Base-by-base conservation (phyloP, 2,113 vertebrate species). In the Geothlypis trichas region DNA sequence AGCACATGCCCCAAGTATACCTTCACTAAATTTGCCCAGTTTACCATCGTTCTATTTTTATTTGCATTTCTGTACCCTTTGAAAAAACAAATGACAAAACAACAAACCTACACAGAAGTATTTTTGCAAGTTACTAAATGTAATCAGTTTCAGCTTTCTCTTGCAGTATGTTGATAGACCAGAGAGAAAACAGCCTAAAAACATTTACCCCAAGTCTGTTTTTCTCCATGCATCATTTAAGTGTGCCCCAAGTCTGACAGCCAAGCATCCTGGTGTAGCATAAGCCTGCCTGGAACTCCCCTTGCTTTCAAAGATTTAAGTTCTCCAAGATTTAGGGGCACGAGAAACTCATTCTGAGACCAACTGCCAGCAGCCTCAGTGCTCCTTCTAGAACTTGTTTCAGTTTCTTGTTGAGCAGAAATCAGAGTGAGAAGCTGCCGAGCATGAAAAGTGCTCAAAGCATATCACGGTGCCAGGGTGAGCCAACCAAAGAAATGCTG, bases 351-450 rank as follows among this genome's bases (percentile, higher is more conserved):
- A 93, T 96, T 93, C 88, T 58, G 92, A 94, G 93, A 95, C 77
- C 68, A 81, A 96, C 90, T n/a, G 86, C 76, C 88, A 65, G 73
- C 78, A 90, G 90, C 54, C 55, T 88, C 54, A 13, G n/a, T 90
- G 90, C 88, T 96, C 92, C 90, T 87, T 86, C 93, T 94, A 94
- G 85, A 96, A 86, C 46, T 90, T 49, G 88, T 97, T 97, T 97
- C 96, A 79, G 96, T 97, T 96, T 97, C 96, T 92, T 27, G 57
- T 84, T 84, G 80, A 96, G 88, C 95, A 96, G 84, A 93, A 95
- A 91, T 93, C 95, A 69, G 92, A 90, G 65, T 2, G 41, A 69
- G 68, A 74, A 87, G 90, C 93, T 94, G 89, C 88, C 11, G 1
- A 89, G 87, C 86, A 41, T 81, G 80, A 92, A 59, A 81, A 90